Conservation (phyloP, 1,140 invertebrate species). For the Papilio polytes region DNA sequence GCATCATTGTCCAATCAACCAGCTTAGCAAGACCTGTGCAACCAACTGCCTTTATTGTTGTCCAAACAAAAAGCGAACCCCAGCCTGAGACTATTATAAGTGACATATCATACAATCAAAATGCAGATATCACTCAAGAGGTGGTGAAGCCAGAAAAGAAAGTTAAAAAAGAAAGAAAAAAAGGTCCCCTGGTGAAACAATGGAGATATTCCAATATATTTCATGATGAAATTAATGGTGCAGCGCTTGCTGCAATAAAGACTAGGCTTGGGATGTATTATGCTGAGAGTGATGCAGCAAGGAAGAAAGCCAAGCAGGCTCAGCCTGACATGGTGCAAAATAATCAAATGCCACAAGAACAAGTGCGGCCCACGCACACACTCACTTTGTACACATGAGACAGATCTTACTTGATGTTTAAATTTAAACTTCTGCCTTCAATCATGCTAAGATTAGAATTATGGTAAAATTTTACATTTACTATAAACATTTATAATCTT, state of each 20-base stretch:
- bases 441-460: slow-evolving; percentile 37
- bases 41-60: slow-evolving; percentile 72
- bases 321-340: slow-evolving; percentile 65
- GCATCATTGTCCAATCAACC: slow-evolving; percentile 71
- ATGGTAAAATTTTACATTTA: slow-evolving; percentile 39
- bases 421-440: slow-evolving; percentile 17
- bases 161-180: slow-evolving; percentile 72
- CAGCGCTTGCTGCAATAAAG: slow-evolving; percentile 80
- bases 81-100: slow-evolving; percentile 60
- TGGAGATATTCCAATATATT: slow-evolving; percentile 83
- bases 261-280: slow-evolving; percentile 82
- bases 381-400: slow-evolving; percentile 71
- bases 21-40: slow-evolving; percentile 64
- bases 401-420: neutral
- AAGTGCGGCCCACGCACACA: slow-evolving; percentile 68
- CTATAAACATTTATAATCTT: slow-evolving; percentile 30
- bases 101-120: slow-evolving; percentile 59
- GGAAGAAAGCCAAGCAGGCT: slow-evolving; percentile 76
- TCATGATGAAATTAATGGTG: slow-evolving; percentile 83
- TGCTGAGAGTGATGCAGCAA: slow-evolving; percentile 78
- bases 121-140: slow-evolving; percentile 50
- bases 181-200: slow-evolving; percentile 80
- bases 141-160: slow-evolving; percentile 55
- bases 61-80: slow-evolving; percentile 76
- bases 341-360: slow-evolving; percentile 53